These are phyloP conservation scores for Apodemus speciosus DNA, from an alignment of 2,113 vertebrate species.

Conservation along the genomic window DNA sequence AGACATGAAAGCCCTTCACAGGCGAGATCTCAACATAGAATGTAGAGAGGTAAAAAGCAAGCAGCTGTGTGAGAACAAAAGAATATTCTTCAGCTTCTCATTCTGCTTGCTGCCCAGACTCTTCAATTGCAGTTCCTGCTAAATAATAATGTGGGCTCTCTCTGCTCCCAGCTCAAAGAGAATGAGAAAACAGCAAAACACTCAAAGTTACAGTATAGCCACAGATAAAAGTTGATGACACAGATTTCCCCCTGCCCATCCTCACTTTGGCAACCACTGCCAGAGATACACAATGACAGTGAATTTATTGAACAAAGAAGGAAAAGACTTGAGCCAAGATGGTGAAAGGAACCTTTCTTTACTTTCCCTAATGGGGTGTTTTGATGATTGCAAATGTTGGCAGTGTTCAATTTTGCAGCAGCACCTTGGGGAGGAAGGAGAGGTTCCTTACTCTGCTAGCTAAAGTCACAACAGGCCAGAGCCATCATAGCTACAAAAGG, in stretches of 20 bases:
- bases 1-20: constrained; percentile 59
- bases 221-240: constrained; percentile 63
- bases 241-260: background rate
- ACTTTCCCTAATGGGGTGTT: constrained; percentile 45
- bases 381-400: constrained; percentile 38
- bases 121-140: constrained; percentile 63
- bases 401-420: constrained; percentile 27
- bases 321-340: constrained; percentile 43
- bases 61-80: constrained; percentile 61
- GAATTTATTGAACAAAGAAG: constrained; percentile 61
- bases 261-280: constrained; percentile 39
- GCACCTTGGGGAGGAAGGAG: constrained; percentile 24
- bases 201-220: constrained; percentile 54
- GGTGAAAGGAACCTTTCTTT: constrained; percentile 22
- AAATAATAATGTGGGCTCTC: constrained; percentile 70
- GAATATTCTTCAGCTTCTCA: constrained; percentile 53
- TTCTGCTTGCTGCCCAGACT: constrained; percentile 50
- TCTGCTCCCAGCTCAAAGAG: constrained; percentile 71
- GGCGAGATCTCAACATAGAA: constrained; percentile 55
- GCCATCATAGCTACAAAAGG: constrained; percentile 26
- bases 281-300: constrained; percentile 46
- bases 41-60: constrained; percentile 63
- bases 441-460: background rate
- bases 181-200: constrained; percentile 72
- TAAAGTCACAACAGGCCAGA: constrained; percentile 16